A percentile compares a stretch with the other conserved stretches of the same genome.
Conservation (phyloP, 2,113 vertebrate species). For the Irena cyanogastra region DNA sequence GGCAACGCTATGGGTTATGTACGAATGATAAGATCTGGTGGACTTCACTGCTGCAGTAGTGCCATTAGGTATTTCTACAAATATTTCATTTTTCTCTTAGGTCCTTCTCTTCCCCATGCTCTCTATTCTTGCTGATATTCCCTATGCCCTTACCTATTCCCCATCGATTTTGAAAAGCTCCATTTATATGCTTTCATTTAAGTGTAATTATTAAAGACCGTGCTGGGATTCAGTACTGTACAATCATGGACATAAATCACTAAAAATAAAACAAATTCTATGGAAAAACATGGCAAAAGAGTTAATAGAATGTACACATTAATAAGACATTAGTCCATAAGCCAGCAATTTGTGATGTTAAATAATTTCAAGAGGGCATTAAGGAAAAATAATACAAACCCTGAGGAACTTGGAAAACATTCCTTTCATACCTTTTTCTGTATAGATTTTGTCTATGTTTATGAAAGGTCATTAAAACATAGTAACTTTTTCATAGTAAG, state of each 20-base stretch:
- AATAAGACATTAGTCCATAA: not conserved
- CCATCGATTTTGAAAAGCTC: not conserved
- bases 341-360: not conserved
- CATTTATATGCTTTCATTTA: not conserved
- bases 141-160: not conserved
- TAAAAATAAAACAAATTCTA: not conserved
- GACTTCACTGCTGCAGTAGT: slow-evolving; percentile 96
- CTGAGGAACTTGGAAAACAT: not conserved
- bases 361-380: not conserved
- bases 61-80: slow-evolving; percentile 86
- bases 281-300: not conserved
- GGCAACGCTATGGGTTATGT: slow-evolving; percentile 98
- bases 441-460: not conserved
- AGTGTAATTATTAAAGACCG: not conserved
- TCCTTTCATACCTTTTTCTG: not conserved
- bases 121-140: not conserved
- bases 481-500: not conserved
- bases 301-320: not conserved
- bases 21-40: slow-evolving; percentile 97
- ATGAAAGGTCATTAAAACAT: not conserved
- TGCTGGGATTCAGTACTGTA: not conserved
- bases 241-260: not conserved
- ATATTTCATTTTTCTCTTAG: not conserved
- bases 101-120: not conserved
- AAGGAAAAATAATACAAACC: not conserved